These are phyloP conservation scores for Whitmania pigra DNA, from an alignment of 1,140 invertebrate genomes.

Conservation along the genomic window DNA sequence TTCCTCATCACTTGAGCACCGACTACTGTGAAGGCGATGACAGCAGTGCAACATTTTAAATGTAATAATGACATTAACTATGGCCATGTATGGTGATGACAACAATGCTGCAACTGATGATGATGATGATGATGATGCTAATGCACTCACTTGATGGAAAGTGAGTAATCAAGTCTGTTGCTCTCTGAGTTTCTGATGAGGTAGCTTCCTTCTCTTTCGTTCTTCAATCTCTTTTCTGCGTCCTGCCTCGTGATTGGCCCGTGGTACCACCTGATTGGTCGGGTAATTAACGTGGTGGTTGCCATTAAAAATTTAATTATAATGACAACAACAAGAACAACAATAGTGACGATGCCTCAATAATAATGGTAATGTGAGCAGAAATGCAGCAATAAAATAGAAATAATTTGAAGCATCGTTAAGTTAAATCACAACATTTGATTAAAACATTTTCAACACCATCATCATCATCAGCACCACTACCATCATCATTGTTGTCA, in stretches of 20 bases:
- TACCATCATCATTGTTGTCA: too few relatives aligned
- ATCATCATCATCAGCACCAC: too few relatives aligned
- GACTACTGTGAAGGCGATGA: too few relatives aligned
- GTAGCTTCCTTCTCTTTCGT: constrained; percentile 37
- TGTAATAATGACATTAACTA: too few relatives aligned
- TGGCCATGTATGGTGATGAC: too few relatives aligned
- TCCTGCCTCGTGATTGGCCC: constrained; percentile 34
- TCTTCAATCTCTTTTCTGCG: constrained; percentile 33
- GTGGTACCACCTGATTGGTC: constrained; percentile 35
- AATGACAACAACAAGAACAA: neutral
- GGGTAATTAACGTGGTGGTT: neutral
- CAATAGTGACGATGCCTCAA: too few relatives aligned
- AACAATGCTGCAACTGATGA: too few relatives aligned
- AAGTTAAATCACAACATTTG: too few relatives aligned
- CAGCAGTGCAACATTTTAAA: too few relatives aligned
- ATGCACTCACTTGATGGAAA: constrained; percentile 33
- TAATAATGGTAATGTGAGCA: neutral
- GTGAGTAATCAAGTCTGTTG: constrained; percentile 33
- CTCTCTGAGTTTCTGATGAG: constrained; percentile 36
- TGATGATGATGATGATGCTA: too few relatives aligned
- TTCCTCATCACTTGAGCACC: too few relatives aligned
- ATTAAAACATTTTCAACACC: too few relatives aligned
- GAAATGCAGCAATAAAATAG: neutral
- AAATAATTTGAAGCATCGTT: neutral
- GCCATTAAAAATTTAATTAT: neutral